Evolutionary conservation across 2,113 vertebrate genomes (phyloP).

Genomic region (Pandion haliaetus): DNA sequence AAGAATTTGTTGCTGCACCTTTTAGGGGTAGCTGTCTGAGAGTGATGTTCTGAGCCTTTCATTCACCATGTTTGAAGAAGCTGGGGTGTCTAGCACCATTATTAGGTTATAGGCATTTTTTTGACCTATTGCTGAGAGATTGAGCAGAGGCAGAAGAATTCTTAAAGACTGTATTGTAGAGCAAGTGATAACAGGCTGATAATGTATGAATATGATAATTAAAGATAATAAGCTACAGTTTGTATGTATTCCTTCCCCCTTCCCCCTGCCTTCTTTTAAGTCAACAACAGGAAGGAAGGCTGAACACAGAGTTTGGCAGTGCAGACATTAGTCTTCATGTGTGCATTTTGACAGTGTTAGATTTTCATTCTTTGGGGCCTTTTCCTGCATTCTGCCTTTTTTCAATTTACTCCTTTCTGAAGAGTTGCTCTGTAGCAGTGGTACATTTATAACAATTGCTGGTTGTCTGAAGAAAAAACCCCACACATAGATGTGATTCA

Average conservation of each 20-base stretch:
- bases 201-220: background rate
- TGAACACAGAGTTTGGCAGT: background rate
- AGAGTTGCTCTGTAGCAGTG: background rate
- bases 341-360: background rate
- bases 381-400: background rate
- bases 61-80: background rate
- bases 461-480: background rate
- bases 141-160: background rate
- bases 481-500: background rate
- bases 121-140: background rate
- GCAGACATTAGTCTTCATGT: background rate
- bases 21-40: background rate
- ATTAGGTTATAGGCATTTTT: background rate
- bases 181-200: background rate
- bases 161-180: background rate
- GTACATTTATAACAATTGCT: background rate
- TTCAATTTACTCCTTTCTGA: background rate
- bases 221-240: background rate
- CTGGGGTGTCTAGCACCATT: background rate
- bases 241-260: background rate
- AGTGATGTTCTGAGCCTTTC: background rate
- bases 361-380: background rate
- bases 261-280: background rate
- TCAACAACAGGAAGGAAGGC: background rate
- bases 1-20: background rate